Base-by-base conservation (phyloP, 2,888 invertebrate genomes). In the Thera obeliscata region DNA sequence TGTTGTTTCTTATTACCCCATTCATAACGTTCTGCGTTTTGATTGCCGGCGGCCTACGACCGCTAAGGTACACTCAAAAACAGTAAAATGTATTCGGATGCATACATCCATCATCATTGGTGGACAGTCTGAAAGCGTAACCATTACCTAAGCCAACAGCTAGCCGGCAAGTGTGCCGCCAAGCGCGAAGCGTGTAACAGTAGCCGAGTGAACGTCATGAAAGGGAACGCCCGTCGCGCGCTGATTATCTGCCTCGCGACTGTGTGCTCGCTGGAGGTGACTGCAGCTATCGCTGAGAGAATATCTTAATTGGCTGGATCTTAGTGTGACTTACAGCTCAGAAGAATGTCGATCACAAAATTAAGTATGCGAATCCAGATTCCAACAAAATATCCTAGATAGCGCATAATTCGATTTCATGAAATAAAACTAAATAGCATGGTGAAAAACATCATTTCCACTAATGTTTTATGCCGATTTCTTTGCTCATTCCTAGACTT, bases 191-290 rank as follows among this genome's bases (percentile, higher is more conserved):
- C 41, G 43, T 61, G 67, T 68, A 68, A 64, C 68, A 49, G 61
- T 73, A 74, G 55, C n/a, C 72, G 73, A 60, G 69, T 62, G 65
- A 65, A 62, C 65, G 65, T 65, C 60, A 64, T 66, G 69, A 66
- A 66, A 59, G 61, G 59, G 58, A 58, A 55, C 54, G 46, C 36
- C 36, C 61, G 68, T 68, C 64, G 60, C 64, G 68, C 68, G 57
- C 68, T 68, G 64, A 68, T 68, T 68, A 55, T 61, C 58, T 61
- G 56, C 35, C 60, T 49, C 43, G 46, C 60, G 64, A 58, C 46
- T 52, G 7, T 22, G 43, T 46, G 59, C 12, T 11, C 56, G 58
- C n/a, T 48, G 35, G 36, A 58, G 11, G 54, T 12, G 56, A 48
- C 46, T 54, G 38, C 41, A 12, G 36, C 35, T 52, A 52, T 41